Conservation (phyloP, 92 coral and sea anemone genomes). For the Blastomussa wellsi region DNA sequence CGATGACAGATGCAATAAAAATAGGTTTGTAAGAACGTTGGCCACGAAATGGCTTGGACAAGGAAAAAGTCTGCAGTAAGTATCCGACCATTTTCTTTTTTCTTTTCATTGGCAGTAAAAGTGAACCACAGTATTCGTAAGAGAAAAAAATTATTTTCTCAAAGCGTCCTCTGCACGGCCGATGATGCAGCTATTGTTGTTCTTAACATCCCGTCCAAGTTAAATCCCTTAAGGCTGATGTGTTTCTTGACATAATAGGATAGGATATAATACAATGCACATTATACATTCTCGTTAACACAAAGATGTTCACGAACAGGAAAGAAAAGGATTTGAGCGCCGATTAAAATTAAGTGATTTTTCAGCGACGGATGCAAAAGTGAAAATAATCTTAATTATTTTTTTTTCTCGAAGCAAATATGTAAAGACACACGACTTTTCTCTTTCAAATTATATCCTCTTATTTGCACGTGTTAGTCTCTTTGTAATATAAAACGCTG, state of each 20-base stretch:
- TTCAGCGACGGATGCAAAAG: not conserved
- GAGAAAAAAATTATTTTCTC: not conserved
- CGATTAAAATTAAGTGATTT: not conserved
- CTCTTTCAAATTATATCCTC: not conserved
- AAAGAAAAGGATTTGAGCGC: not conserved
- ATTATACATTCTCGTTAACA: not conserved
- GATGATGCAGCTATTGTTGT: not conserved
- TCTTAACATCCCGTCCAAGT: not conserved
- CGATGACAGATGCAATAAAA: not conserved
- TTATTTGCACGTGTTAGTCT: not conserved
- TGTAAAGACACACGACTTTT: not conserved
- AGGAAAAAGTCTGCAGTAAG: constrained; percentile 17
- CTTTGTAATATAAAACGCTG: not conserved
- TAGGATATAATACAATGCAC: not conserved
- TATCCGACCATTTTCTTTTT: not conserved
- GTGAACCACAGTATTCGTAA: not conserved
- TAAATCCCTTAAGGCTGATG: not conserved
- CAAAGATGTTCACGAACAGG: not conserved
- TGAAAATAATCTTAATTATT: not conserved
- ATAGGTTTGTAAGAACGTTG: not conserved
- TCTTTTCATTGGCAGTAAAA: not conserved
- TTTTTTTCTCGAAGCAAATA: not conserved
- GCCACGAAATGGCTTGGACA: not conserved
- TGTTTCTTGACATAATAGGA: not conserved
- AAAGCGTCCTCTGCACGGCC: not conserved